Conservation (phyloP, 2,113 vertebrate species). For the Ammospiza nelsoni region DNA sequence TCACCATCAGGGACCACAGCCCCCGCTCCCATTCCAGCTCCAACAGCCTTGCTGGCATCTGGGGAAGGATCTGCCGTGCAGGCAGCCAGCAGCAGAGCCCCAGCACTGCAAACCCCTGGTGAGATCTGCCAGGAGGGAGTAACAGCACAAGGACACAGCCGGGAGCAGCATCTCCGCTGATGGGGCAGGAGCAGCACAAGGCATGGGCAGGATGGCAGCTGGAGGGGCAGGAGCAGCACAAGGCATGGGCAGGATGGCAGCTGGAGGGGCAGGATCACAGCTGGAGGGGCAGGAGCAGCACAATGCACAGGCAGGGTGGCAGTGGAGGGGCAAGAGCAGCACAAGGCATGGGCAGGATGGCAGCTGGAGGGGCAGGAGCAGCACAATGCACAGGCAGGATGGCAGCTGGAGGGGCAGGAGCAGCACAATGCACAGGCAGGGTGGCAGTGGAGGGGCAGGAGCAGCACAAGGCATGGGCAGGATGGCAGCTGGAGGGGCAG, state of each 20-base stretch:
- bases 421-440: neutral
- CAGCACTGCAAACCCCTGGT: neutral
- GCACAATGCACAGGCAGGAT: accelerated
- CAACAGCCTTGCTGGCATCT: neutral
- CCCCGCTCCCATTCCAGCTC: neutral
- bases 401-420: neutral
- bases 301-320: no score
- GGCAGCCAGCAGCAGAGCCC: constrained; percentile 32
- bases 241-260: accelerated
- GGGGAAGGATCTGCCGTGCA: neutral
- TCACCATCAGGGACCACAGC: neutral
- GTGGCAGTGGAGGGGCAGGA: neutral
- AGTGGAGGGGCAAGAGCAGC: neutral
- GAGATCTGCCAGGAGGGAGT: neutral
- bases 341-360: accelerated
- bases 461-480: neutral
- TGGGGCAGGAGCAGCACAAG: accelerated
- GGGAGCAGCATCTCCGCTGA: neutral
- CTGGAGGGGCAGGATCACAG: neutral
- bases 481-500: neutral
- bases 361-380: neutral
- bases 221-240: neutral
- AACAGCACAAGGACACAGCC: neutral
- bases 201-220: neutral
- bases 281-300: neutral